Percentiles rank a stretch among this genome's conserved stretches.
phyloP scores from a whole-genome alignment of 1,140 invertebrate genomes.

The Prorops nasuta region DNA sequence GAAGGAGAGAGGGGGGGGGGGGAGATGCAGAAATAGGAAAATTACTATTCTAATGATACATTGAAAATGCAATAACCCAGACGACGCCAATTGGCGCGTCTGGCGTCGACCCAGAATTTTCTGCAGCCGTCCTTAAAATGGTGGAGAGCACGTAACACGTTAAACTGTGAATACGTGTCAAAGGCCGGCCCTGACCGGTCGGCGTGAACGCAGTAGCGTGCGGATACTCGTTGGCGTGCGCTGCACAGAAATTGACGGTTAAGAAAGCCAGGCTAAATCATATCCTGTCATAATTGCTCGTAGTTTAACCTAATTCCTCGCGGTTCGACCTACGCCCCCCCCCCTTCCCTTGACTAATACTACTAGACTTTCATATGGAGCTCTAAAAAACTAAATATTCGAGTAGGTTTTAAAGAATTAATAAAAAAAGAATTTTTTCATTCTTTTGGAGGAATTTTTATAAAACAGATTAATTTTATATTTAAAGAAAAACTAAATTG shows the following conservation, averaged over 20 bases:
- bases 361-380: background rate
- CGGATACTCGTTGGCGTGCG: conserved; percentile 26
- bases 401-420: background rate
- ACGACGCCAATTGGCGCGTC: no score
- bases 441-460: no score
- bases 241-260: conserved; percentile 30
- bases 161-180: conserved; percentile 30
- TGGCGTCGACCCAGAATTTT: no score
- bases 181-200: conserved; percentile 36
- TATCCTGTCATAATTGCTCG: conserved; percentile 41
- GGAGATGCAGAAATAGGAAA: no score
- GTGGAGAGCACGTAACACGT: background rate
- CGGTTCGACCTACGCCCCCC: conserved; percentile 22
- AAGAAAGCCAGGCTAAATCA: conserved; percentile 36
- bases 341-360: background rate
- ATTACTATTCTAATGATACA: no score
- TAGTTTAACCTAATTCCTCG: conserved; percentile 40
- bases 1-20: no score
- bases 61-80: no score
- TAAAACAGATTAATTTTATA: no score
- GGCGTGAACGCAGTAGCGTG: no score
- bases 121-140: no score
- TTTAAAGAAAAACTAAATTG: no score
- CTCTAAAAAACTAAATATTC: background rate
- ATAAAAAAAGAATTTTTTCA: no score